Evolutionary conservation across 2,113 vertebrate genomes (phyloP).

Genomic region (Misgurnus mizolepis): DNA sequence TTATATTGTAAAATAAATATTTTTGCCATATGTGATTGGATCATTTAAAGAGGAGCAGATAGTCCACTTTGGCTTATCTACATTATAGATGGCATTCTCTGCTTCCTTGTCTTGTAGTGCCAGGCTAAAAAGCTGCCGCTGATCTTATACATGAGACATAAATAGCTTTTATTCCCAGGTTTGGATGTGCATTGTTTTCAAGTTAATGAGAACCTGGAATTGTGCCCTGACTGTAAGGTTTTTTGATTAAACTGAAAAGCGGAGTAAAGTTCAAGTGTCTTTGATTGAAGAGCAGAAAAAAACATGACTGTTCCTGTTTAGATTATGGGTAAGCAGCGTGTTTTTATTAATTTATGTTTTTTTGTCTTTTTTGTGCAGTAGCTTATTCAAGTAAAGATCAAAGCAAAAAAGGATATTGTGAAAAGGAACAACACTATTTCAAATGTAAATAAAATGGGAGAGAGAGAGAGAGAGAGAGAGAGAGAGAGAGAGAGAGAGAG

Average conservation of each 20-base stretch:
- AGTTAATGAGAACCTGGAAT: slow-evolving; percentile 18
- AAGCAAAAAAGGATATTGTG: slow-evolving; percentile 7
- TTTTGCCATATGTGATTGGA: neutral
- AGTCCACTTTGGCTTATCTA: slow-evolving; percentile 45
- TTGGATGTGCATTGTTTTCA: slow-evolving; percentile 14
- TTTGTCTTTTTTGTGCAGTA: neutral
- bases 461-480: slow-evolving; percentile 52
- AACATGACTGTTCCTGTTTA: neutral
- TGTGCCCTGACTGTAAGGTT: slow-evolving; percentile 2
- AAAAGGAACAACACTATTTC: slow-evolving; percentile 44
- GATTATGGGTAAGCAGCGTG: neutral
- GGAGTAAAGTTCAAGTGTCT: slow-evolving; percentile 3
- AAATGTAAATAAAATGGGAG: slow-evolving; percentile 48
- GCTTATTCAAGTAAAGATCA: slow-evolving; percentile 42
- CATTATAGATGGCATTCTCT: slow-evolving; percentile 47
- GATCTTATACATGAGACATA: slow-evolving; percentile 5
- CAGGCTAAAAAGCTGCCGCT: neutral
- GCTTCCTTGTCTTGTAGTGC: neutral
- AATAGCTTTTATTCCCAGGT: neutral
- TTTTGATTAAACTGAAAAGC: slow-evolving; percentile 27
- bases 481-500: slow-evolving; percentile 24
- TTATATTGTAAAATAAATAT: too few relatives aligned
- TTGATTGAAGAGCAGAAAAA: slow-evolving; percentile 4
- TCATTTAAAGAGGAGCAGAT: slow-evolving; percentile 37
- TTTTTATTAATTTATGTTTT: neutral